Conservation (phyloP, 2,113 vertebrate species). For the Caretta caretta region DNA sequence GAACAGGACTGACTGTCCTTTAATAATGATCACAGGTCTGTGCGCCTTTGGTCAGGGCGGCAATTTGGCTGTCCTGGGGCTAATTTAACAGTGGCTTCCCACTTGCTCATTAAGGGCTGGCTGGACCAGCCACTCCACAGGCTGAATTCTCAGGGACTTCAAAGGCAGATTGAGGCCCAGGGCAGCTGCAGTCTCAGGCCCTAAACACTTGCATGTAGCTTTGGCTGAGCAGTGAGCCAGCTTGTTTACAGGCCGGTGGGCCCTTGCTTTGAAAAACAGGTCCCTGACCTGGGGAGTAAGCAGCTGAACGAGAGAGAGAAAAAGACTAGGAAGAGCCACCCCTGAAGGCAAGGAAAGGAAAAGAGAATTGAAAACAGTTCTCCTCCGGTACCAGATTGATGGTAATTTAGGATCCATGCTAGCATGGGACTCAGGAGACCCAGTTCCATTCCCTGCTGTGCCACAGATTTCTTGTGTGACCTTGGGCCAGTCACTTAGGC, state of each 20-base stretch:
- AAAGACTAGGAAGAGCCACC: neutral
- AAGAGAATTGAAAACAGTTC: neutral
- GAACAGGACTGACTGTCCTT: neutral
- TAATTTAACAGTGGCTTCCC: accelerated
- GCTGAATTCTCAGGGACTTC: neutral
- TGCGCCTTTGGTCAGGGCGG: neutral
- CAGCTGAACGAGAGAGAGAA: neutral
- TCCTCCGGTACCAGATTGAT: neutral
- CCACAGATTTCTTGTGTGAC: neutral
- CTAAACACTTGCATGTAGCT: neutral
- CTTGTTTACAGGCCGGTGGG: neutral
- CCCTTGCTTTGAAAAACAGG: neutral
- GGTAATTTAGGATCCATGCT: neutral
- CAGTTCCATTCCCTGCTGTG: neutral
- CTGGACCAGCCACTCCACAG: accelerated
- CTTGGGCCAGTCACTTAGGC: neutral
- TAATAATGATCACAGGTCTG: accelerated
- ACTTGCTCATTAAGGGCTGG: neutral
- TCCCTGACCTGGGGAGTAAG: neutral
- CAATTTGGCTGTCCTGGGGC: neutral
- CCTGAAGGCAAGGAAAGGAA: neutral
- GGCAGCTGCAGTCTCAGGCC: neutral
- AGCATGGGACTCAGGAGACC: neutral
- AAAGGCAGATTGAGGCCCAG: neutral
- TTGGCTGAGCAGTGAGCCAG: neutral